Conservation (phyloP, 2,113 vertebrate genomes). For the Rynchops niger region DNA sequence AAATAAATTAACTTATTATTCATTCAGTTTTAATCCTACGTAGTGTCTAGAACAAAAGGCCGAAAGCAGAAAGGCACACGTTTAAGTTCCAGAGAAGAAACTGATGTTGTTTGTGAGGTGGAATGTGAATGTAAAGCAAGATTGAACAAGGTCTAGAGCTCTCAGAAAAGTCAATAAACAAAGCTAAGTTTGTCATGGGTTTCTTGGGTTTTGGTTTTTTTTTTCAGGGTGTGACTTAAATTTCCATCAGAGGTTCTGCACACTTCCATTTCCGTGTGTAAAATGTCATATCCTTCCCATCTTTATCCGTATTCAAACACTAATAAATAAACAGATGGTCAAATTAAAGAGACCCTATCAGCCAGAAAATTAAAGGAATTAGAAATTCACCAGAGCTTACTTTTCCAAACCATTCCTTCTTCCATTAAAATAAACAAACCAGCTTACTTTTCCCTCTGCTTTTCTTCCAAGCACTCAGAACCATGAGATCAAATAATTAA, state of each 20-base stretch:
- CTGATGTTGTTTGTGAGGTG: neutral
- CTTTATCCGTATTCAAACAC: conserved; percentile 46
- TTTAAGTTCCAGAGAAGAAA: neutral
- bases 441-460: neutral
- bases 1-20: neutral
- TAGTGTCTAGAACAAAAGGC: neutral
- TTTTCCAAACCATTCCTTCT: conserved; percentile 47
- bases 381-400: conserved; percentile 53
- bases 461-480: conserved; percentile 39
- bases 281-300: neutral
- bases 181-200: neutral
- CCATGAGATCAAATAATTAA: conserved; percentile 59
- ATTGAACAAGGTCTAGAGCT: neutral
- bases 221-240: neutral
- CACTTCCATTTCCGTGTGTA: neutral
- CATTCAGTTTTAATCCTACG: neutral
- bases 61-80: neutral
- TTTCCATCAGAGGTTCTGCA: neutral
- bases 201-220: neutral
- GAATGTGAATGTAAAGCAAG: neutral
- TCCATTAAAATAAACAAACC: conserved; percentile 60
- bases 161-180: neutral
- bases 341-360: conserved; percentile 63
- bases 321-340: conserved; percentile 67
- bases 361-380: conserved; percentile 72